Base-by-base conservation (phyloP, 92 coral and sea anemone species). In the Nematostella vectensis region DNA sequence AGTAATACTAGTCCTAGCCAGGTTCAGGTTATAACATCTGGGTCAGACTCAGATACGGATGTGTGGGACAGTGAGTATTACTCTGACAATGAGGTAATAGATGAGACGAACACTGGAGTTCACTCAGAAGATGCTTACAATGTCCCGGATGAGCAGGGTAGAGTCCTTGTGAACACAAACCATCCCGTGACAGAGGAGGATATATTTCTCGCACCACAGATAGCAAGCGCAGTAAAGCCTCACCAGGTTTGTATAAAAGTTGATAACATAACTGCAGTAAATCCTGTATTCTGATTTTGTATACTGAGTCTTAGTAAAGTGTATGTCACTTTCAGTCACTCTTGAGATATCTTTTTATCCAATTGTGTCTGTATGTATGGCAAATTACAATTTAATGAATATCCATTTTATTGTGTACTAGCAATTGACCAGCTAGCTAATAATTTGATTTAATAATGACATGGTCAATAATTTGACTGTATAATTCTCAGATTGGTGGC, bases 151-250 rank as follows among this genome's bases (percentile, higher is more conserved):
- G 39, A 74, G 0, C 75, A 81, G 11, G 98, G 98, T 3, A 68
- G 73, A 39, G 98, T 91, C 20, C 61, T 81, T 45, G 98, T 86
- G 1, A 91, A 91, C 44, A 75, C 78, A 16, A 83, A 80, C 54
- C 98, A 91, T 53, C 98, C 98, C n/a, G 62, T 69, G 8, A 66
- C 55, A 15, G 98, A 91, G 57, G 83, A 80, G 31, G 96, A 91
- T 31, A 81, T 91, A 29, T 91, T 81, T 50, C 72, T 91, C 29
- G 76, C 91, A 1, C 81, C 96, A 0, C 87, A 81, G 25, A 62
- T 91, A 33, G 78, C 93, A 15, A 71, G 68, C 29, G 61, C 49
- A 44, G 83, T 86, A 9, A 91, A 85, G 48, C 88, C 98, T 15
- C 98, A 91, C 28, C 98, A 91, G 98, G 98, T 86, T 66, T 1